Evolutionary conservation across 2,113 vertebrate genomes (phyloP).

Genomic region (Craseonycteris thonglongyai): DNA sequence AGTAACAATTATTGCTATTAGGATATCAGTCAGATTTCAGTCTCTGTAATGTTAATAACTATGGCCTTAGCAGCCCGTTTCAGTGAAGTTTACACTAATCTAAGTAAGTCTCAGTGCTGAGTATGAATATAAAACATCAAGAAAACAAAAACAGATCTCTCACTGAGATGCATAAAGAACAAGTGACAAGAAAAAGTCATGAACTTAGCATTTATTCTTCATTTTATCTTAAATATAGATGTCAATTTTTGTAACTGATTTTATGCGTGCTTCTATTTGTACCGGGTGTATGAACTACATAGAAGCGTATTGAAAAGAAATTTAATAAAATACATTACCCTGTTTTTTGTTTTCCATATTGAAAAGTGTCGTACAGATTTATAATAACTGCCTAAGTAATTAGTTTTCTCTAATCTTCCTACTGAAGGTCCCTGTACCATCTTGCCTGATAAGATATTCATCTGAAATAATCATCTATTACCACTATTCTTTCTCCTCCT

Average conservation of each 20-base stretch:
- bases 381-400: neutral
- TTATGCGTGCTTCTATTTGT: neutral
- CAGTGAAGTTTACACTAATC: neutral
- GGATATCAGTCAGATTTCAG: constrained; percentile 19
- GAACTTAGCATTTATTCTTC: neutral
- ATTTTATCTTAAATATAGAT: neutral
- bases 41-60: constrained; percentile 20
- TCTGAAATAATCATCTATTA: neutral
- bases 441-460: neutral
- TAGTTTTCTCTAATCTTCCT: neutral
- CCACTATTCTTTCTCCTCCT: neutral
- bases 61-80: constrained; percentile 5
- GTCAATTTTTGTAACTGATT: neutral
- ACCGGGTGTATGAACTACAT: neutral
- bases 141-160: constrained; percentile 36
- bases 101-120: neutral
- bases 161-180: neutral
- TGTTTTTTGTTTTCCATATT: neutral
- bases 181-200: constrained; percentile 4
- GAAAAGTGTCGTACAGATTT: neutral
- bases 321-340: neutral
- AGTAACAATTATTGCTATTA: constrained; percentile 48
- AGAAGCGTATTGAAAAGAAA: constrained; percentile 1
- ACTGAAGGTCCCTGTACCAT: neutral
- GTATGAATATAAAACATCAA: neutral